Base-by-base conservation (phyloP, 2,888 invertebrate genomes). In the Aspidiotus rigidus region DNA sequence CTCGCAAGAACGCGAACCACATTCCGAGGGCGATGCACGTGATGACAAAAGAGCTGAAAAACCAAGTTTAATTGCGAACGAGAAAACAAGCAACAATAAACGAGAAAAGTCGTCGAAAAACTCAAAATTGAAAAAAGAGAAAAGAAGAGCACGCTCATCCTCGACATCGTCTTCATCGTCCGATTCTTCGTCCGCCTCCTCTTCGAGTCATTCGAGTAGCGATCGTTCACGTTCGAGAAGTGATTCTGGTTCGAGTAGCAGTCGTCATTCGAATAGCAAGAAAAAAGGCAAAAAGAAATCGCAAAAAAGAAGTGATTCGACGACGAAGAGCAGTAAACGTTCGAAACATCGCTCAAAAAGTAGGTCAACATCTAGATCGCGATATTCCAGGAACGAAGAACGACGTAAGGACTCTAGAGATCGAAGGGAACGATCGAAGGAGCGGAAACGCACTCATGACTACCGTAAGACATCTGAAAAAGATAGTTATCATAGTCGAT, bases 81-180 rank as follows among this genome's bases (percentile, higher is more conserved):
- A 28, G 28, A 28, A 28, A 28, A 28, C 28, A 28, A 28, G 28
- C 10, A 9, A 16, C 56, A 17, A 55, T 55, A 15, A 15, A 2
- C 56, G 16, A 55, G 56, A 17, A 16, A 59, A 59, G 7, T 17
- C 10, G 39, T 39, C 28, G 59, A 39, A 17, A 39, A 59, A 16
- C 17, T 17, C 28, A 39, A 17, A 17, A 2, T 7, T 11, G 28
- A 59, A 17, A 7, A 67, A 39, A 44, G 11, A 39, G 5, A 59
- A 42, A 13, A 63, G 53, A 56, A 16, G 44, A 16, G 16, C 66
- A 13, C 7, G 15, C 17, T 28, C 57, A 28, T 57, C 64, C 44
- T 67, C 67, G 11, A 60, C 67, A 57, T 15, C 67, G 5, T 67
- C 67, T 10, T 49, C 67, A 16, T 59, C 59, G 28, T 17, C 59